Evolutionary conservation across 2,888 invertebrate species (phyloP), one percentile per base, ranked within the genome.

Genomic region (Megamerina dolium): DNA sequence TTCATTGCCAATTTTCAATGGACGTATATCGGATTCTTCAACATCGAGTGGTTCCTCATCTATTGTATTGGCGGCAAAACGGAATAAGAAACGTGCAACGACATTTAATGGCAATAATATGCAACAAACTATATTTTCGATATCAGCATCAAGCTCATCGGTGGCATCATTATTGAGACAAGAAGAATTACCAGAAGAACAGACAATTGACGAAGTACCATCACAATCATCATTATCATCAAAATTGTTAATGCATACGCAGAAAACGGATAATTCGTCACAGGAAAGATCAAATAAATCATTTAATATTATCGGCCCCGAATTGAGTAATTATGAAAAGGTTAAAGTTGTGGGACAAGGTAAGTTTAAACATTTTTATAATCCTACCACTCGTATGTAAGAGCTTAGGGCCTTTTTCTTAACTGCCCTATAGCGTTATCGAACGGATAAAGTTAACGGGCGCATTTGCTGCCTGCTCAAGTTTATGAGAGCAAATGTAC

Each of bases 321-420:
- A 68, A 23, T 43, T 70, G 37, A 59, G 57, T 32, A 64, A 67
- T 49, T 71, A 70, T 47, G 67, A 70, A 23, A 66, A 67, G 50
- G 49, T 71, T 5, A 65, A 64, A 34, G 61, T 68, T 5, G 70
- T 71, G 21, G 70, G 70, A 3, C 68, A 71, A 52, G 70, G 61
- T 59, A 49, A 38, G 39, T 20, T 4, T 20, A 31, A 2, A 12
- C 9, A 1, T 18, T n/a, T n/a, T n/a, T n/a, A n/a, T n/a, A n/a
- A n/a, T n/a, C n/a, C n/a, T n/a, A n/a, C n/a, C n/a, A n/a, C n/a
- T n/a, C n/a, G n/a, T n/a, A n/a, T n/a, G n/a, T n/a, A n/a, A n/a
- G n/a, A n/a, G n/a, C n/a, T n/a, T n/a, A n/a, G n/a, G n/a, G n/a
- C n/a, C n/a, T n/a, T n/a, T n/a, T n/a, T n/a, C n/a, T n/a, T n/a